Evolutionary conservation across 1,140 invertebrate species (phyloP), one percentile per base, ranked within the genome.

Genomic region (Globodera rostochiensis): DNA sequence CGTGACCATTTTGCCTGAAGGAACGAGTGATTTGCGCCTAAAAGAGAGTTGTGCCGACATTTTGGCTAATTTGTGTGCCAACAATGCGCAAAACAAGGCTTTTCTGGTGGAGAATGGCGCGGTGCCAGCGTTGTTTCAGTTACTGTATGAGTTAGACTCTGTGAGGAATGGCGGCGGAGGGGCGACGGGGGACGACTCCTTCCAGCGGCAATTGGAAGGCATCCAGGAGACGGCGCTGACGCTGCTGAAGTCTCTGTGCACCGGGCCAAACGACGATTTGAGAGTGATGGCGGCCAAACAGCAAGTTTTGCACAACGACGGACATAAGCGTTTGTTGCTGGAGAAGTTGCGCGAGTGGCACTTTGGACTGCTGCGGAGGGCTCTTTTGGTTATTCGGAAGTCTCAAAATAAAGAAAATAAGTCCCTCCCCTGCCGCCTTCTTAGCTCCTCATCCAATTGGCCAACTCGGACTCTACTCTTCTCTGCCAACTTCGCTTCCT

Each of bases 61-160:
- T 57, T 69, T 85, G 47, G 76, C 82, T 79, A 85, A 85, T 77
- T 76, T 85, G 19, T 86, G 80, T 8, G 84, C 84, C 15, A 85
- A 85, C 47, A 85, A 85, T 66, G 15, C 74, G 45, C 57, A 25
- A 6, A 85, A 85, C 49, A 85, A 85, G 60, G 85, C 77, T 36
- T 85, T 86, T 50, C 69, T 85, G 13, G 73, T 73, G 21, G 36
- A 73, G 25, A 74, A 81, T 3, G 70, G 76, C 13, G 64, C 86
- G 7, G 70, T 86, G 45, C 45, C 19, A 21, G 60, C 84, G 4
- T 36, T 86, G 19, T 76, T 80, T 25, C 76, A 79, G 21, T 66
- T 86, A 45, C 74, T 85, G 3, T 80, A 73, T n/a, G 80, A 85
- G 49, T 83, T 79, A 47, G 85, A 85, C 45, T 49, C 81, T n/a